Evolutionary conservation across 2,888 invertebrate species (phyloP).

Genomic region (Cheilosia grossa): DNA sequence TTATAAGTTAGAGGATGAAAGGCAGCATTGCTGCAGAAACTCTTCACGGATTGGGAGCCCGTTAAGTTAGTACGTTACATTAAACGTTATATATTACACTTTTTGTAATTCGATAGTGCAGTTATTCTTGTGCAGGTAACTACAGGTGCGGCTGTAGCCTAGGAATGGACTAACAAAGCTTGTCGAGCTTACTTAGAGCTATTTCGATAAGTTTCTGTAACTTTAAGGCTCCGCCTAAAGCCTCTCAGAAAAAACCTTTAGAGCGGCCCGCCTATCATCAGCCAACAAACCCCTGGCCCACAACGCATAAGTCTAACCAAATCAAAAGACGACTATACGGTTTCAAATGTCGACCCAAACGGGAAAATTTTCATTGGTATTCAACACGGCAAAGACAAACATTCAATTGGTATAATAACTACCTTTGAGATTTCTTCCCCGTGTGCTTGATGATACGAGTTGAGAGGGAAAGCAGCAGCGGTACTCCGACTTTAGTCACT

Average conservation of each 20-base stretch:
- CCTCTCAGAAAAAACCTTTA: neutral
- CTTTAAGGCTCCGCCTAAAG: neutral
- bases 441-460: conserved; percentile 18
- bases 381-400: conserved; percentile 71
- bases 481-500: neutral
- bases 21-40: too few species aligned
- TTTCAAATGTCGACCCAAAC: conserved; percentile 41
- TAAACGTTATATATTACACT: too few species aligned
- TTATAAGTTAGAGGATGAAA: too few species aligned
- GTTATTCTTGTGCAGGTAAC: too few species aligned
- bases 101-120: too few species aligned
- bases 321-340: conserved; percentile 32
- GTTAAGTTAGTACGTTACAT: too few species aligned
- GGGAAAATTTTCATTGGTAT: conserved; percentile 68
- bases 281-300: conserved; percentile 15
- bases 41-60: too few species aligned
- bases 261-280: neutral
- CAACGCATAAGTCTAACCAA: conserved; percentile 30
- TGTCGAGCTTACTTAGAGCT: too few species aligned
- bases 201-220: too few species aligned
- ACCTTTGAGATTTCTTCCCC: conserved; percentile 66
- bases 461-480: conserved; percentile 17
- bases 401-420: conserved; percentile 74
- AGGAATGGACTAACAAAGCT: too few species aligned
- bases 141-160: too few species aligned